Conservation (phyloP, 2,888 invertebrate species). For the Amphipoea oculea region DNA sequence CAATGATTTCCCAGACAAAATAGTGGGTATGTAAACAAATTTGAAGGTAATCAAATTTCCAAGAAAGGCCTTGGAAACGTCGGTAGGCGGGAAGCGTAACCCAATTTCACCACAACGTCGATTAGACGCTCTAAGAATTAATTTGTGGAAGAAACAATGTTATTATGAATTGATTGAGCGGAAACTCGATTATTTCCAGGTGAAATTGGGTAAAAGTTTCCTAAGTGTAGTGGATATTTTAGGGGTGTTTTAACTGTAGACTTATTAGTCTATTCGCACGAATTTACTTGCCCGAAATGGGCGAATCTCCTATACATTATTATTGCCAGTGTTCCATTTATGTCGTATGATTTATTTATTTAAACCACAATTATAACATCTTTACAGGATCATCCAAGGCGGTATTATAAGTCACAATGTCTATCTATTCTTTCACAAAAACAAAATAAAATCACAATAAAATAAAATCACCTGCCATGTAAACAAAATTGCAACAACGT, state of each 20-base stretch:
- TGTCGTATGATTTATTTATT: no score
- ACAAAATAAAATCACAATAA: no score
- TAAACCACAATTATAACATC: no score
- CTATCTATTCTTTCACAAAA: no score
- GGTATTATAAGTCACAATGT: no score
- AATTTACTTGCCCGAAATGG: no score
- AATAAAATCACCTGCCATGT: no score
- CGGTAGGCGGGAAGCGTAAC: slow-evolving; percentile 52
- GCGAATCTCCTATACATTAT: no score
- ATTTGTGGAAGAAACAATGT: slow-evolving; percentile 60
- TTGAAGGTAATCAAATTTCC: slow-evolving; percentile 48
- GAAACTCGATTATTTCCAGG: slow-evolving; percentile 59
- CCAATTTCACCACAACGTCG: slow-evolving; percentile 65
- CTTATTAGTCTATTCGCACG: no score
- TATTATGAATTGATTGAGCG: slow-evolving; percentile 61
- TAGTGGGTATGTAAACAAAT: slow-evolving; percentile 45
- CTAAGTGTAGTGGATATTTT: slow-evolving; percentile 8
- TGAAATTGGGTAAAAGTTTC: slow-evolving; percentile 53
- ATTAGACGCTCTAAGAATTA: slow-evolving; percentile 63
- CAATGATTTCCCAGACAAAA: slow-evolving; percentile 23
- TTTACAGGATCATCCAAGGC: no score
- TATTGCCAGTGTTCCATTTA: no score
- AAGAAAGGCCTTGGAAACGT: slow-evolving; percentile 43
- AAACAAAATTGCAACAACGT: no score
- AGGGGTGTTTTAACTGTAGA: background rate